Evolutionary conservation across 2,888 invertebrate species (phyloP), one percentile per base, ranked within the genome.

Genomic region (Philereme vetulata): DNA sequence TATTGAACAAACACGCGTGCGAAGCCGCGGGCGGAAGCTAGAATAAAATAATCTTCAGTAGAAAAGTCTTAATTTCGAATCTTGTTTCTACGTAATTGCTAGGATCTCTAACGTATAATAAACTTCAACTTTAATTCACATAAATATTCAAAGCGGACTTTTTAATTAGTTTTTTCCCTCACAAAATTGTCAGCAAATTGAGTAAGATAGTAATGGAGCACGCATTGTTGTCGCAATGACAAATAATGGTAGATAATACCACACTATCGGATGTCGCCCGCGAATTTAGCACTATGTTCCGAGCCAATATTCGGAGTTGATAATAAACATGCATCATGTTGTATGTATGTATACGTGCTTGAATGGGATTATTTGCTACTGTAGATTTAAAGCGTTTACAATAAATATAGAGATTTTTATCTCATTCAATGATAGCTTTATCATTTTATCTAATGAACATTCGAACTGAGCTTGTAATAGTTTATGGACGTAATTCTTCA

Each of bases 191-290:
- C 75, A 80, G 80, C 83, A 88, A 88, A 90, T 88, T 85, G 85
- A 81, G 84, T 84, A 82, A 85, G 85, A 86, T 88, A 90, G 79
- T 83, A 80, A 78, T 80, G 78, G 80, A 73, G 74, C 78, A 72
- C 72, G 74, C 86, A 90, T 91, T 91, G 91, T 91, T 86, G 86
- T 84, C 77, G 72, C 82, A 80, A 82, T 90, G 91, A 92, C 91
- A 90, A 91, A 92, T 91, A 90, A 91, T 89, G 83, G 84, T 80
- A 86, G 91, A 92, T 92, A 92, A 90, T 91, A 86, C 88, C 87
- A 85, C 86, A 85, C 79, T 91, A 90, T 91, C 91, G 88, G 85
- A 85, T 91, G 88, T 88, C 85, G 80, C 75, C 65, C 70, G 79
- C 78, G 80, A 89, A 90, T 91, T 90, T 90, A 90, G 85, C 79